Percentiles rank a stretch among this genome's conserved stretches.
phyloP scores from a whole-genome alignment of 2,888 invertebrate genomes.

The Steinernema carpocapsae region DNA sequence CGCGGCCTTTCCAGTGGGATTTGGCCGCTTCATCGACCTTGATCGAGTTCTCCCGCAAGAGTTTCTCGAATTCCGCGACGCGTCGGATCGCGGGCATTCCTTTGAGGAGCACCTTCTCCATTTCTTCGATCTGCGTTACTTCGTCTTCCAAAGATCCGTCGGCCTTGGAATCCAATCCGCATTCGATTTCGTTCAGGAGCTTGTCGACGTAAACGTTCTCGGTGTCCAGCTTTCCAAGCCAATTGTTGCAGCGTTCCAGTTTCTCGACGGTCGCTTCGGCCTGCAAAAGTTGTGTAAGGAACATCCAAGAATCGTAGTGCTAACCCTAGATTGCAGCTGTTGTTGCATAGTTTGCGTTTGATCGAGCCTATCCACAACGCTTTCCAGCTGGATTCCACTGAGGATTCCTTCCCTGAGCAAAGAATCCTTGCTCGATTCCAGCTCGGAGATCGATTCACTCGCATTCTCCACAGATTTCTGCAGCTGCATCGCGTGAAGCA shows the following conservation, averaged over 20 bases:
- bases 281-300: slow-evolving; percentile 40
- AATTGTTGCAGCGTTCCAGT: slow-evolving; percentile 56
- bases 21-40: not conserved
- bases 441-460: slow-evolving; percentile 39
- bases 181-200: slow-evolving; percentile 44
- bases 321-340: slow-evolving; percentile 20
- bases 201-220: slow-evolving; percentile 53
- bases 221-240: slow-evolving; percentile 46
- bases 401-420: slow-evolving; percentile 50
- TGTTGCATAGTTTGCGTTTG: slow-evolving; percentile 17
- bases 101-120: slow-evolving; percentile 17
- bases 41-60: slow-evolving; percentile 43
- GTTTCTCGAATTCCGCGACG: slow-evolving; percentile 40
- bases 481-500: slow-evolving; percentile 44
- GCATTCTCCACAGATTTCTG: slow-evolving; percentile 26
- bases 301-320: not conserved
- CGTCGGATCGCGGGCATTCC: slow-evolving; percentile 29
- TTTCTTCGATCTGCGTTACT: slow-evolving; percentile 19
- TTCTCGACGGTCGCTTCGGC: slow-evolving; percentile 52
- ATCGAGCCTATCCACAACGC: slow-evolving; percentile 9
- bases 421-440: slow-evolving; percentile 41
- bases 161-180: slow-evolving; percentile 27
- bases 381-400: slow-evolving; percentile 41
- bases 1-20: slow-evolving; percentile 23
- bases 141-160: not conserved